Evolutionary conservation across 37 sponge, comb jelly and placozoan genomes (phyloP).

Genomic region (Theonella swinhoei): DNA sequence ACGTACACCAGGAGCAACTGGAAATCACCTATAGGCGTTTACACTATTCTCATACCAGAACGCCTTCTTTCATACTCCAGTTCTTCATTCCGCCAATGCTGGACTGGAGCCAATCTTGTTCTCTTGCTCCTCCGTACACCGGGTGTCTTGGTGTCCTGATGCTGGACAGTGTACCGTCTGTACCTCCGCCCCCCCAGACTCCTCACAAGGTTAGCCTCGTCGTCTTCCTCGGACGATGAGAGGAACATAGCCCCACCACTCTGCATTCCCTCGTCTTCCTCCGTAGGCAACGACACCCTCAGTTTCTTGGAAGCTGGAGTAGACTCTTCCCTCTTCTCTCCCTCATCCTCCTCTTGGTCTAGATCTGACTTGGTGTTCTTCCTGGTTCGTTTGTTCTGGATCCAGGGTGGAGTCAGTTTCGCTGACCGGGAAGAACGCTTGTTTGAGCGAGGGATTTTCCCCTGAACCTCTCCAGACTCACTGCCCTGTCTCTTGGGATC

Average conservation of each 20-base stretch:
- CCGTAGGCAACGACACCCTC: too few relatives aligned
- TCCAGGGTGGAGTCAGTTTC: too few relatives aligned
- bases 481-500: too few relatives aligned
- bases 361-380: too few relatives aligned
- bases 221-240: neutral
- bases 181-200: conserved; percentile 32
- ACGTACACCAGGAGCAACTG: neutral
- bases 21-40: neutral
- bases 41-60: neutral
- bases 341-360: too few relatives aligned
- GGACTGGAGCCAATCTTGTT: conserved; percentile 31
- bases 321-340: too few relatives aligned
- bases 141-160: neutral
- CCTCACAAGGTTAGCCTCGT: neutral
- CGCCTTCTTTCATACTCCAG: conserved; percentile 27
- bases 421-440: too few relatives aligned
- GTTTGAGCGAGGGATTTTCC: too few relatives aligned
- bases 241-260: neutral
- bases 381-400: too few relatives aligned
- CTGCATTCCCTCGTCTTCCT: too few relatives aligned
- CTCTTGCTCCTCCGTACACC: conserved; percentile 23
- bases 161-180: neutral
- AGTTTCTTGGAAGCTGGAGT: too few relatives aligned
- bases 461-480: too few relatives aligned
- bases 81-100: conserved; percentile 3